A percentile compares a stretch with the other conserved stretches of the same genome.
Evolutionary conservation across 2,797 vertebrate genomes (phyloP).

Genomic region (Philypnodon macrostomus): DNA sequence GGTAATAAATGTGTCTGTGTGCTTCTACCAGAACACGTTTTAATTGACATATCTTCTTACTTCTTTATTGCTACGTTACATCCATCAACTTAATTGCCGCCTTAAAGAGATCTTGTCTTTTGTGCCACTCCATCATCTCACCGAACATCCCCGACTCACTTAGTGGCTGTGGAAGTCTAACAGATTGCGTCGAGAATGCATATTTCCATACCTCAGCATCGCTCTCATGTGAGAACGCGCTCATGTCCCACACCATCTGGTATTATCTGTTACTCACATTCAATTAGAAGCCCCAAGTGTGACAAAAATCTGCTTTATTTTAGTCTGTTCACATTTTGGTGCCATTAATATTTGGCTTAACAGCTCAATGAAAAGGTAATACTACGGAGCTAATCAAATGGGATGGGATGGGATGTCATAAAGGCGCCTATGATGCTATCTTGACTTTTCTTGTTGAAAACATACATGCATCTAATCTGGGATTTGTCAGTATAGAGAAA

Average conservation of each 20-base stretch:
- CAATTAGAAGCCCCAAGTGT: conserved; percentile 44
- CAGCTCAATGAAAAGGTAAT: conserved; percentile 49
- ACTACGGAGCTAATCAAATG: conserved; percentile 12
- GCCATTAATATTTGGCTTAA: conserved; percentile 47
- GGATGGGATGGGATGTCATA: no score
- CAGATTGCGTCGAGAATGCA: conserved; percentile 13
- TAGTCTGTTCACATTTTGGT: conserved; percentile 56
- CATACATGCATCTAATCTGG: no score
- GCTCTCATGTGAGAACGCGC: conserved; percentile 44
- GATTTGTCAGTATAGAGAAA: no score
- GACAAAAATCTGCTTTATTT: conserved; percentile 43
- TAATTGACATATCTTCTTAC: conserved; percentile 33
- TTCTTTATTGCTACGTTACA: conserved; percentile 28
- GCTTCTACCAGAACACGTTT: conserved; percentile 12
- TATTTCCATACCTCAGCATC: conserved; percentile 41
- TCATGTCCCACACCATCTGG: conserved; percentile 58
- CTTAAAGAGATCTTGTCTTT: conserved; percentile 36
- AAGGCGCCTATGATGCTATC: no score
- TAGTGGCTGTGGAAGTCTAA: conserved; percentile 22
- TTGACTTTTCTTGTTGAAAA: no score
- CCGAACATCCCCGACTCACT: conserved; percentile 34
- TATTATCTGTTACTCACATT: conserved; percentile 65
- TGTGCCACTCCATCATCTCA: conserved; percentile 14
- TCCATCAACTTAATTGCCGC: conserved; percentile 36
- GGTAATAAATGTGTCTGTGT: conserved; percentile 28